phyloP scores from a whole-genome alignment of 2,888 invertebrate genomes.

The Loripinus fragilis region DNA sequence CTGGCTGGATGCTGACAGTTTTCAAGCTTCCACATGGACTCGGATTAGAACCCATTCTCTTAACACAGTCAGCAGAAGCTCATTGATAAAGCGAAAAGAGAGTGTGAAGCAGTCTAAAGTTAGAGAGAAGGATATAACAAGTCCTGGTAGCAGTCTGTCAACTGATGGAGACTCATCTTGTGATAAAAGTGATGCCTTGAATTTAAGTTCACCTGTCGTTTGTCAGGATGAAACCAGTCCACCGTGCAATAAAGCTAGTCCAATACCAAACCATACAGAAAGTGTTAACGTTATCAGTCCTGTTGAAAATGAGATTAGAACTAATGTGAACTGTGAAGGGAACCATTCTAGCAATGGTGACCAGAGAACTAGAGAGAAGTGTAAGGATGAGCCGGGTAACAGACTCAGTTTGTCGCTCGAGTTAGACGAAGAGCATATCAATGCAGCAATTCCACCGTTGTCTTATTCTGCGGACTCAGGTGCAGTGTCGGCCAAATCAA shows the following conservation, averaged over 20 bases:
- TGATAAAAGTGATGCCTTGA: background rate
- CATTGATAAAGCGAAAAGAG: slow-evolving; percentile 33
- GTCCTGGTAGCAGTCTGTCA: slow-evolving; percentile 19
- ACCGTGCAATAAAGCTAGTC: slow-evolving; percentile 8
- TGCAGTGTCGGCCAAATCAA: background rate
- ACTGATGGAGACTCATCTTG: background rate
- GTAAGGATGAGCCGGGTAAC: slow-evolving; percentile 30
- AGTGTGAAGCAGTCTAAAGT: slow-evolving; percentile 29
- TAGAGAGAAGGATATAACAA: slow-evolving; percentile 49
- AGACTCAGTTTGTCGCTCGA: slow-evolving; percentile 6
- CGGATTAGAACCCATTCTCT: slow-evolving; percentile 75
- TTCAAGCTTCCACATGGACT: slow-evolving; percentile 80
- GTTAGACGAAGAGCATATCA: background rate
- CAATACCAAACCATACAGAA: slow-evolving; percentile 15
- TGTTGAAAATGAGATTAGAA: background rate
- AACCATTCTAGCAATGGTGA: background rate
- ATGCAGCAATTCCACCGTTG: background rate
- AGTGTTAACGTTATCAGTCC: too few relatives aligned
- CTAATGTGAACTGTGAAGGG: background rate
- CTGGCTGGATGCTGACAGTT: slow-evolving; percentile 85
- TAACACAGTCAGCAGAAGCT: slow-evolving; percentile 60
- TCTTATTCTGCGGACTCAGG: background rate
- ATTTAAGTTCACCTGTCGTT: background rate
- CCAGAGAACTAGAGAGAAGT: slow-evolving; percentile 48
- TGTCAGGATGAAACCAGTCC: background rate